These are phyloP conservation scores for Drosophila micromelanica DNA, from an alignment of 1,140 invertebrate genomes.

Conservation along the genomic window DNA sequence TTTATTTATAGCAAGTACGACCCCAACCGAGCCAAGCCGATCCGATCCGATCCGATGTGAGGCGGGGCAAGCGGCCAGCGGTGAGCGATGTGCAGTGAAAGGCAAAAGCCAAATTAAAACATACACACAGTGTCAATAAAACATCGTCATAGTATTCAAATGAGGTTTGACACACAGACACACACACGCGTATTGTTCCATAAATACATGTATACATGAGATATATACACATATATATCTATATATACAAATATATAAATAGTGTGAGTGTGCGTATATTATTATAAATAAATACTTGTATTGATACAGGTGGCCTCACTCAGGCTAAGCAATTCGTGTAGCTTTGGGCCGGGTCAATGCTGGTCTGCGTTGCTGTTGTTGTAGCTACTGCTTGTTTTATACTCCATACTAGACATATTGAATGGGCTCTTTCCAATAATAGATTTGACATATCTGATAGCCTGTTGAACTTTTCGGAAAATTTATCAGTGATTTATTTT, in stretches of 20 bases:
- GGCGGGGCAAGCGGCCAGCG: slow-evolving; percentile 17
- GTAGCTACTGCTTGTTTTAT: slow-evolving; percentile 21
- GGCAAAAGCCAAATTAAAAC: slow-evolving; percentile 81
- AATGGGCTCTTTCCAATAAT: slow-evolving; percentile 17
- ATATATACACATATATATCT: background rate
- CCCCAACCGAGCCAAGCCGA: background rate
- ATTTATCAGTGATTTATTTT: slow-evolving; percentile 16
- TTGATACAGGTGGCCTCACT: slow-evolving; percentile 73
- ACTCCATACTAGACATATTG: slow-evolving; percentile 24
- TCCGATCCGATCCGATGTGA: background rate
- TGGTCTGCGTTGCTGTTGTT: slow-evolving; percentile 20
- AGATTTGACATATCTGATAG: slow-evolving; percentile 24
- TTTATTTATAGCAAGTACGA: slow-evolving; percentile 69
- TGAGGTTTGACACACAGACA: slow-evolving; percentile 75
- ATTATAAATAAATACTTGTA: slow-evolving; percentile 47
- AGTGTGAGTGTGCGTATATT: background rate
- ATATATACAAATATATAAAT: background rate
- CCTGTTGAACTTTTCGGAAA: slow-evolving; percentile 13
- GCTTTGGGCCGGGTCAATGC: slow-evolving; percentile 44
- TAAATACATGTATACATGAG: background rate
- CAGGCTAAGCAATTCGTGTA: slow-evolving; percentile 33
- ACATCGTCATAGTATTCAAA: slow-evolving; percentile 81
- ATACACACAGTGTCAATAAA: slow-evolving; percentile 78
- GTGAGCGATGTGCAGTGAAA: slow-evolving; percentile 31
- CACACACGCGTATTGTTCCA: slow-evolving; percentile 1